Evolutionary conservation across 2,113 vertebrate genomes (phyloP), one percentile per base, ranked within the genome.

Genomic region (Ploceus nigricollis): DNA sequence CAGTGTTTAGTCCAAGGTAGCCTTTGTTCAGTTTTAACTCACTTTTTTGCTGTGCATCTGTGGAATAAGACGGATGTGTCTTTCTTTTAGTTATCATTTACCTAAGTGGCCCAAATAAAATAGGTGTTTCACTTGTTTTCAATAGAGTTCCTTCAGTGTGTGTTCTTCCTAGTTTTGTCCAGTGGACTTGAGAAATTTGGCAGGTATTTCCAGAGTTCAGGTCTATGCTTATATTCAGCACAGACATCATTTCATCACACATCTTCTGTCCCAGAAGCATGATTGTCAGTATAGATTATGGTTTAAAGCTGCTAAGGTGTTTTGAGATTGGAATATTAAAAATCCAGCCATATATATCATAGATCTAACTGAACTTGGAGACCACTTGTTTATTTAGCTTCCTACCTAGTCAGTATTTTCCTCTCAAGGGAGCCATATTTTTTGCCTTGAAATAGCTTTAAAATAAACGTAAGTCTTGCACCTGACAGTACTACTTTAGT

Each of bases 301-400:
- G 51, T 76, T 90, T 92, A 92, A 90, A 93, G 78, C 82, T 94
- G 87, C 73, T 75, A 63, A 87, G 42, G 50, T 73, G 56, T 82
- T 94, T 50, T 82, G 47, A 89, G 80, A 64, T 68, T 71, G 37
- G 79, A 91, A 56, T 77, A 40, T 18, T 63, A 40, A 85, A 58
- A 40, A 71, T 75, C 47, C 70, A 91, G 73, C 39, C 65, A 64
- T 35, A 20, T 27, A 13, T 39, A 84, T 69, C 24, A 11, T 31
- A 75, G 35, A 57, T 66, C n/a, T 81, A 89, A 78, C 24, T 30
- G 71, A 92, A 86, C 14, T 66, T 70, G 66, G 47, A 89, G 65
- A 39, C 40, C 39, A 53, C 63, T 82, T 71, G 8, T 91, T 87
- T 81, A n/a, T 79, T 91, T 90, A 82, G 75, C 63, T 95, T 93